Conservation (phyloP, 2,888 invertebrate species). For the Drosophila atroscutellata region DNA sequence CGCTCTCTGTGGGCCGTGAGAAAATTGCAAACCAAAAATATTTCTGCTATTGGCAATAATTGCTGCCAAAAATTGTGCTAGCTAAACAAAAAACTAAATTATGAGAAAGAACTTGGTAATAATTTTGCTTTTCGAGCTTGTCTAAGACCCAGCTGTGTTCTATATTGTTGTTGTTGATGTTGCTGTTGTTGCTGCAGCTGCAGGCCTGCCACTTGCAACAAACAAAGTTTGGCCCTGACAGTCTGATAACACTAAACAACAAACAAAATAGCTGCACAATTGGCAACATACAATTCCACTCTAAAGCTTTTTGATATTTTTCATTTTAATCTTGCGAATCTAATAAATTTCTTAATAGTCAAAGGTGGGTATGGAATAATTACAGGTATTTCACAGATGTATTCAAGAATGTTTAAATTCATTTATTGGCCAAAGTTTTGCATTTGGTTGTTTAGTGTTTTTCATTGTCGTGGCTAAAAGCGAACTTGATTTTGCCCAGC, state of each 20-base stretch:
- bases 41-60: conserved; percentile 73
- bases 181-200: conserved; percentile 43
- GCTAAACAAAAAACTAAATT: conserved; percentile 39
- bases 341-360: neutral
- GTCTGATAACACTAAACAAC: conserved; percentile 49
- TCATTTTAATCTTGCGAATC: neutral
- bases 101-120: conserved; percentile 63
- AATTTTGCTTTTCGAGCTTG: conserved; percentile 42
- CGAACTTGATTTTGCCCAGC: conserved; percentile 59
- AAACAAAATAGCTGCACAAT: conserved; percentile 10
- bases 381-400: neutral
- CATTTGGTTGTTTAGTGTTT: conserved; percentile 45
- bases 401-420: neutral
- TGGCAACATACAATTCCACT: neutral
- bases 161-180: conserved; percentile 58
- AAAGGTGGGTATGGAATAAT: neutral
- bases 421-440: neutral
- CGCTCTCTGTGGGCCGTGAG: conserved; percentile 64
- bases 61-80: conserved; percentile 56
- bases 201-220: conserved; percentile 67
- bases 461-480: conserved; percentile 53
- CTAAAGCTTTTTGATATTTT: too few relatives aligned
- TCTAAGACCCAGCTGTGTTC: conserved; percentile 72
- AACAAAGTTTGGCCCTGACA: conserved; percentile 64
- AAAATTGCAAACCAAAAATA: conserved; percentile 74